Conservation (phyloP, 2,797 vertebrate genomes). For the Cossypha polioptera region DNA sequence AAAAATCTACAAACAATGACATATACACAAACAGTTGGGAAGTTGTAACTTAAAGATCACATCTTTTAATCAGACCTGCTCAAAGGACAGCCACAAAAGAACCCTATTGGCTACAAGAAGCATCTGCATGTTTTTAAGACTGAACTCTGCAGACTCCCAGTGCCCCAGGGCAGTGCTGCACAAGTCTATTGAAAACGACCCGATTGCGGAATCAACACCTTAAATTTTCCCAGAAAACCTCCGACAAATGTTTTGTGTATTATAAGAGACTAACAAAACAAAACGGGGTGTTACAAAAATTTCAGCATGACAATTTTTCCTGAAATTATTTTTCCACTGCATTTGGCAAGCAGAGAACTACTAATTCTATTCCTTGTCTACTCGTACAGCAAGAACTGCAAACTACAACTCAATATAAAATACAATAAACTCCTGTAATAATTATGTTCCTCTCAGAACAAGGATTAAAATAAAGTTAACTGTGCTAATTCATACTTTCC, state of each 20-base stretch:
- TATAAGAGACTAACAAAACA: constrained; percentile 22
- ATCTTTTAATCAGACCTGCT: not conserved
- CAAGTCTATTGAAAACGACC: not conserved
- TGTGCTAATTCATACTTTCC: constrained; percentile 22
- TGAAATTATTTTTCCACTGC: constrained; percentile 9
- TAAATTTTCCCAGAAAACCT: constrained; percentile 42
- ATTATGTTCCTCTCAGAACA: not conserved
- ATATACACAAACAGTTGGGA: constrained; percentile 17
- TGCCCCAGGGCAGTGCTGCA: not conserved
- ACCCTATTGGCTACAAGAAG: not conserved
- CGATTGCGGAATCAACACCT: not conserved
- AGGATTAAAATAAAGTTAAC: constrained; percentile 45
- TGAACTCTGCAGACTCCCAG: not conserved
- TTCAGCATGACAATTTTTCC: constrained; percentile 23
- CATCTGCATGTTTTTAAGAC: constrained; percentile 1
- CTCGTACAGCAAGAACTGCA: not conserved
- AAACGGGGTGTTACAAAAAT: not conserved
- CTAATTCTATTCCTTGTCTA: not conserved
- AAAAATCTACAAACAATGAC: constrained; percentile 54
- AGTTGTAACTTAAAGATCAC: constrained; percentile 14
- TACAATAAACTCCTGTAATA: not conserved
- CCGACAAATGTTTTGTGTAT: constrained; percentile 43
- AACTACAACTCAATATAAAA: constrained; percentile 29
- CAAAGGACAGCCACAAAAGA: not conserved
- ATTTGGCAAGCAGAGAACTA: constrained; percentile 43